Percentiles rank a stretch among this genome's conserved stretches.
Conservation (phyloP, 1,140 invertebrate genomes). For the Ostrea edulis region DNA sequence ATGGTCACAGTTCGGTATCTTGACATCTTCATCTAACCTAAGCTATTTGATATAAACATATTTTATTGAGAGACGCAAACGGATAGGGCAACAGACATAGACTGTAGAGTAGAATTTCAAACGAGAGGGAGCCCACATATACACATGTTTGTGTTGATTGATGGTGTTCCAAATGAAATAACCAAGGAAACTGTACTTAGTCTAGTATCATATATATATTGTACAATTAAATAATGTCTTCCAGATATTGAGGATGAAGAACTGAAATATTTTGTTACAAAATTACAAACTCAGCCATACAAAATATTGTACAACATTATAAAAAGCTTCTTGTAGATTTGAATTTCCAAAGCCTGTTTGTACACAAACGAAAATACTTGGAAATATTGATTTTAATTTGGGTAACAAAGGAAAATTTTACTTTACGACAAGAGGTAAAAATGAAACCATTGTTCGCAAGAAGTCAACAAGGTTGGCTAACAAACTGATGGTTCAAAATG, state of each 20-base stretch:
- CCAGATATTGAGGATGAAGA: slow-evolving; percentile 32
- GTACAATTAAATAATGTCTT: slow-evolving; percentile 20
- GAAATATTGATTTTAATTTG: slow-evolving; percentile 42
- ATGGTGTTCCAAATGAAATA: slow-evolving; percentile 68
- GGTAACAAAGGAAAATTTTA: slow-evolving; percentile 57
- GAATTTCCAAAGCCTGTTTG: slow-evolving; percentile 55
- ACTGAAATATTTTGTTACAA: slow-evolving; percentile 41
- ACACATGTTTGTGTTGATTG: slow-evolving; percentile 78
- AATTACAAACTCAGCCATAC: slow-evolving; percentile 49
- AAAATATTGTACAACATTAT: slow-evolving; percentile 19
- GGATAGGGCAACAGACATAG: no score
- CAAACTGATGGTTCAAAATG: no score
- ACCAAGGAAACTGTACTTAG: neutral
- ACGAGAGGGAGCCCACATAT: slow-evolving; percentile 79
- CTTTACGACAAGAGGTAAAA: slow-evolving; percentile 37
- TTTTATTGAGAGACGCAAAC: no score
- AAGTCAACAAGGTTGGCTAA: slow-evolving; percentile 54
- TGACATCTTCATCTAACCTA: no score
- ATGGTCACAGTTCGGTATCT: no score
- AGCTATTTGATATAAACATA: no score
- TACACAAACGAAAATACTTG: slow-evolving; percentile 22
- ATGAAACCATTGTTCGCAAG: slow-evolving; percentile 52
- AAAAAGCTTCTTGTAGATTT: slow-evolving; percentile 40
- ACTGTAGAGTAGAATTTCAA: slow-evolving; percentile 80
- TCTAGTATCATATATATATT: slow-evolving; percentile 43